Evolutionary conservation across 2,113 vertebrate genomes (phyloP), one percentile per base, ranked within the genome.

Genomic region (Steatornis caripensis): DNA sequence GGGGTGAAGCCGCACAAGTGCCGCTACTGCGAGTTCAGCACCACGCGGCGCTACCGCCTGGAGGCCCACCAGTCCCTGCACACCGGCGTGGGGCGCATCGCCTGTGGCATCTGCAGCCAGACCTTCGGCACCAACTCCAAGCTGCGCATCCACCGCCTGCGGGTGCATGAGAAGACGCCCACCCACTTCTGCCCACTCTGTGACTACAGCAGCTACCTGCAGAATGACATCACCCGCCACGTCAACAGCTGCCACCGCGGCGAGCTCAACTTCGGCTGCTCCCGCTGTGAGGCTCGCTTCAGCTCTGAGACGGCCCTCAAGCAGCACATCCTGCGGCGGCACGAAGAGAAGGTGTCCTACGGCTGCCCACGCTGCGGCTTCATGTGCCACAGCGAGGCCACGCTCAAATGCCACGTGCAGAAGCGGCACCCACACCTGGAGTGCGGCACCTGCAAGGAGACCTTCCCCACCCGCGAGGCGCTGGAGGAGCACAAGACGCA

Each of bases 41-140:
- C 99, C 77, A 98, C 98, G 0, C 98, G 99, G 10, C 98, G 98
- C 34, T 99, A 99, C 94, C 98, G 99, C 30, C 93, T 99, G 65
- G 98, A 99, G 29, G 99, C 99, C 26, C 99, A 99, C 64, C 98
- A 99, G 97, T 99, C 99, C 53, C 97, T 99, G 78, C 99, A 99
- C 97, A 99, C 99, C 0, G 99, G 99, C 0, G 89, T 99, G 61
- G 99, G 99, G 20, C 99, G 99, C n/a, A 98, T 99, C 27, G 32
- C 96, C 72, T 99, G 99, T 5, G 48, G 97, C 12, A 75, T 97
- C 70, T 99, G 99, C 49, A 71, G 92, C 41, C 99, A 99, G 87
- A 99, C 99, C 11, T 99, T 99, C 1, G 99, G 99, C 37, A 98
- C 99, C n/a, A 98, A 98, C 92, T 98, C 99, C 55, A 99, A 99